Evolutionary conservation across 2,888 invertebrate genomes (phyloP), one percentile per base, ranked within the genome.

Genomic region (Drosophila histrio): DNA sequence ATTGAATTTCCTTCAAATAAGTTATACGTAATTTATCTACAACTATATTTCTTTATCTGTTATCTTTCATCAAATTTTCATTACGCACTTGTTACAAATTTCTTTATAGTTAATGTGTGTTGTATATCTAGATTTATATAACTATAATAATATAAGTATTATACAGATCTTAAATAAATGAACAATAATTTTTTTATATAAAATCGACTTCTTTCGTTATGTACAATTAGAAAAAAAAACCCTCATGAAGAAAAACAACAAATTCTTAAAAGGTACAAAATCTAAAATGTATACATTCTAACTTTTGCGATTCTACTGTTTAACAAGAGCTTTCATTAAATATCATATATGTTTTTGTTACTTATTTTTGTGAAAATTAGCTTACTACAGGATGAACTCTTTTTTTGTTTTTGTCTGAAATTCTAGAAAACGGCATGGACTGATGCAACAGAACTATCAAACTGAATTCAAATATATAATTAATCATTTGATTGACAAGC

Each of bases 1-100:
- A 65, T 64, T 79, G 57, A 61, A 59, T 77, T 74, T 61, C 17
- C 22, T 46, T 61, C 63, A 81, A 85, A 85, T 77, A 77, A 81
- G 43, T 67, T 85, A 79, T 77, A 77, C 39, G 62, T 85, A 74
- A 71, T 84, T 81, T 81, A 49, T 39, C 38, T 52, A 52, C 26
- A 34, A 34, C 32, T 59, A 41, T 17, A 26, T 50, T 50, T 50
- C 21, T 21, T 30, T 44, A 28, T 38, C 15, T 57, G 49, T 28
- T 11, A 24, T 17, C 15, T 26, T 43, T 26, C 15, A 5, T 9
- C 15, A 36, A 26, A 39, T 41, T 60, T 69, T 57, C 44, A 28
- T 65, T 70, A 70, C 46, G 74, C 70, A 74, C 43, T 53, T 43
- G 44, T 43, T 60, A 52, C 30, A 60, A 44, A 57, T 57, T 52